These are phyloP conservation scores for Ernsta delagoae DNA, from an alignment of 2,888 invertebrate species.

Conservation along the genomic window DNA sequence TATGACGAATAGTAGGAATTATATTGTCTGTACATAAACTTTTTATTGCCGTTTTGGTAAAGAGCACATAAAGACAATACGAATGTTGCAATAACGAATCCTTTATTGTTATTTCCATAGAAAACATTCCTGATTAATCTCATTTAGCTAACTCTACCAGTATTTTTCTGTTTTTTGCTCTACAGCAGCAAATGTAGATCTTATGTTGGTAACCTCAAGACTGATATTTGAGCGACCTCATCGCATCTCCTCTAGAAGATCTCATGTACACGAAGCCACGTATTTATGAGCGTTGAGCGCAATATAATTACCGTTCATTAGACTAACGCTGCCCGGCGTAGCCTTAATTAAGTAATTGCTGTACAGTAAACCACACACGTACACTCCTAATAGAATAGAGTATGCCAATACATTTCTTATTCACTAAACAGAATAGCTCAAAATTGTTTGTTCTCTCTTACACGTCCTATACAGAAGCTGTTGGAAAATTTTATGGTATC, in stretches of 20 bases:
- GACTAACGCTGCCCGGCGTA: slow-evolving; percentile 56
- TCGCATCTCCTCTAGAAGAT: slow-evolving; percentile 24
- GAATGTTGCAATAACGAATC: neutral
- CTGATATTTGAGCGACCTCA: neutral
- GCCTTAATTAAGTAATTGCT: slow-evolving; percentile 74
- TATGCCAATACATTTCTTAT: slow-evolving; percentile 33
- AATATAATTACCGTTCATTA: slow-evolving; percentile 77
- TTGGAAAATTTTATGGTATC: slow-evolving; percentile 25
- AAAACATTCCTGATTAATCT: slow-evolving; percentile 5
- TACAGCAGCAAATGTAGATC: neutral
- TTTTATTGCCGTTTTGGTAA: neutral
- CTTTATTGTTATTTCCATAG: slow-evolving; percentile 1
- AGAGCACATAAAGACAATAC: neutral
- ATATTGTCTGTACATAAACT: neutral
- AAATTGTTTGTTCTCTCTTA: neutral
- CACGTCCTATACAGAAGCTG: slow-evolving; percentile 8
- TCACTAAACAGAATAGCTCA: neutral
- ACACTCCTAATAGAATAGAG: slow-evolving; percentile 10
- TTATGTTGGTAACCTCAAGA: slow-evolving; percentile 2
- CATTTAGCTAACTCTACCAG: slow-evolving; percentile 4
- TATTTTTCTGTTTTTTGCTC: neutral
- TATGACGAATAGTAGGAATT: neutral
- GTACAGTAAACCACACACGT: slow-evolving; percentile 41
- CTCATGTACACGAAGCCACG: slow-evolving; percentile 40
- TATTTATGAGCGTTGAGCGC: slow-evolving; percentile 54